These are phyloP conservation scores for Drosophila parabipectinata DNA, from an alignment of 1,140 invertebrate genomes.

Conservation along the genomic window DNA sequence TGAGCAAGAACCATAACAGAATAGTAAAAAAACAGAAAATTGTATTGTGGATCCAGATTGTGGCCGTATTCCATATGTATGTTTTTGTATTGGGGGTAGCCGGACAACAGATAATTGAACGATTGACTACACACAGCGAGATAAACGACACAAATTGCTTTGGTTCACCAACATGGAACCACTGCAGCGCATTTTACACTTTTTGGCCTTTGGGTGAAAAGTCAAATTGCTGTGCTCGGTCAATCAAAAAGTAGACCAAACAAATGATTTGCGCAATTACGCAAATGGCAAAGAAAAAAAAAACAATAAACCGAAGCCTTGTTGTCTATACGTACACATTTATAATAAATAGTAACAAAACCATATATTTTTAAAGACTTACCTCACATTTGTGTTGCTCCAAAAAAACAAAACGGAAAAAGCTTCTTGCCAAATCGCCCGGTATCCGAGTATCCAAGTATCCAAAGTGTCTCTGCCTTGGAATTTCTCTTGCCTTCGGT, in stretches of 20 bases:
- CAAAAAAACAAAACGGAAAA: slow-evolving; percentile 11
- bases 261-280: slow-evolving; percentile 78
- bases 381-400: slow-evolving; percentile 44
- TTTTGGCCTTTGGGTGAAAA: slow-evolving; percentile 67
- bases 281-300: slow-evolving; percentile 41
- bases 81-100: slow-evolving; percentile 16
- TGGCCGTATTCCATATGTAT: slow-evolving; percentile 13
- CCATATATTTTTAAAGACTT: slow-evolving; percentile 40
- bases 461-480: slow-evolving; percentile 43
- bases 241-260: slow-evolving; percentile 79
- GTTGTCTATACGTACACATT: slow-evolving; percentile 7
- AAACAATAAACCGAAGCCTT: slow-evolving; percentile 17
- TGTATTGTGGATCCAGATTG: slow-evolving; percentile 22
- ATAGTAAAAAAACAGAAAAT: slow-evolving; percentile 18
- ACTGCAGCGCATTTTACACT: slow-evolving; percentile 27
- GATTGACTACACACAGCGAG: slow-evolving; percentile 51
- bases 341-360: slow-evolving; percentile 1
- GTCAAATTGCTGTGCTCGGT: slow-evolving; percentile 65
- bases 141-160: slow-evolving; percentile 62
- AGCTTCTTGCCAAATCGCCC: slow-evolving; percentile 45
- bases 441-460: slow-evolving; percentile 2
- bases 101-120: slow-evolving; percentile 66
- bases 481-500: slow-evolving; percentile 29
- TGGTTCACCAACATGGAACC: slow-evolving; percentile 32
- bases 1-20: slow-evolving; percentile 63